Conservation (phyloP, 1,140 invertebrate genomes). For the Dendroctonus ponderosae region DNA sequence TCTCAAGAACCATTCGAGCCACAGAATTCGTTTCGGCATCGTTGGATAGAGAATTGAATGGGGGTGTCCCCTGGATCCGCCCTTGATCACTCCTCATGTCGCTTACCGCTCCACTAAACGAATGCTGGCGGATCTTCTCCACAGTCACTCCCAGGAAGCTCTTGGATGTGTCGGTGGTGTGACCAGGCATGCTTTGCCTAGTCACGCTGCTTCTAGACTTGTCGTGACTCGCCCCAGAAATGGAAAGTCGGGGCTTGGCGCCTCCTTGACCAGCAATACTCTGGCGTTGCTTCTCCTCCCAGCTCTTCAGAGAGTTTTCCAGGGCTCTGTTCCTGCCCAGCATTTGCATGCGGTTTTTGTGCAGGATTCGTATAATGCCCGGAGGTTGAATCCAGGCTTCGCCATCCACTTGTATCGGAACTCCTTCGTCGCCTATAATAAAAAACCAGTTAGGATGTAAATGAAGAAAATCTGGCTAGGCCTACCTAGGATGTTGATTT, state of each 20-base stretch:
- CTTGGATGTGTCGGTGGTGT: constrained; percentile 36
- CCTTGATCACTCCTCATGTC: constrained; percentile 13
- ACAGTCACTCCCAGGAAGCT: constrained; percentile 47
- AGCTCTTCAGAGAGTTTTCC: constrained; percentile 84
- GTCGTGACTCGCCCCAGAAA: constrained; percentile 42
- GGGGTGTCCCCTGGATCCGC: too few relatives aligned
- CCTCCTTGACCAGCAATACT: constrained; percentile 50
- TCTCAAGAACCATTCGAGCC: too few relatives aligned
- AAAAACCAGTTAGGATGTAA: constrained; percentile 1
- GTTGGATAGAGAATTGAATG: too few relatives aligned
- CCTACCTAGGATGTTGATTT: constrained; percentile 88
- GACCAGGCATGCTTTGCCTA: constrained; percentile 47
- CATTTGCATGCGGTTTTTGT: constrained; percentile 97
- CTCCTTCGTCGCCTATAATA: constrained; percentile 69
- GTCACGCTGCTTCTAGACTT: constrained; percentile 46
- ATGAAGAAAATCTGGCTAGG: background rate
- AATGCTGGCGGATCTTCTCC: constrained; percentile 49
- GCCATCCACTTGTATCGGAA: constrained; percentile 92
- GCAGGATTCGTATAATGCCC: constrained; percentile 91
- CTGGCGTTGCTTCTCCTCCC: constrained; percentile 91
- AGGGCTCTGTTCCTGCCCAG: constrained; percentile 85
- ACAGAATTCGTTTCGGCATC: too few relatives aligned
- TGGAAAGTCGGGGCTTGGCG: constrained; percentile 43
- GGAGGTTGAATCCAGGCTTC: constrained; percentile 98
- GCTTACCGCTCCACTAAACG: constrained; percentile 47